Evolutionary conservation across 1,140 invertebrate species (phyloP).

Genomic region (Caenorhabditis inopinata): DNA sequence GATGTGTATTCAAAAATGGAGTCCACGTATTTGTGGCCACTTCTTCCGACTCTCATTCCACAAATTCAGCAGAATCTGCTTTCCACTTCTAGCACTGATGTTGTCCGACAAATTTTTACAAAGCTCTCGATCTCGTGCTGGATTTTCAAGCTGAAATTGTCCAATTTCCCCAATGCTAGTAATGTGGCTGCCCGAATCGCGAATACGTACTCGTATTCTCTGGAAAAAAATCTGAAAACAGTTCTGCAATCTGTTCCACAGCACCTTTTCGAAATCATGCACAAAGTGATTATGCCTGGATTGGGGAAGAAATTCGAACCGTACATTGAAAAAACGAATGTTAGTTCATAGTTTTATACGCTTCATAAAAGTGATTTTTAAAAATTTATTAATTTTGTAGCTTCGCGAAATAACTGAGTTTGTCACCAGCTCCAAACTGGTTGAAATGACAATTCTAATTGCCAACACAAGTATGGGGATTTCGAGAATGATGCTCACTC

Average conservation of each 20-base stretch:
- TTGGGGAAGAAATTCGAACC: constrained; percentile 30
- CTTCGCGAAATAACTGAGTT: constrained; percentile 14
- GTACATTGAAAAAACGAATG: constrained; percentile 33
- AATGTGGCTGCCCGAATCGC: neutral
- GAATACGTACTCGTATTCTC: constrained; percentile 19
- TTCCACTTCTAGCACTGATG: neutral
- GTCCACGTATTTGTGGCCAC: neutral
- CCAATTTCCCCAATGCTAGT: neutral
- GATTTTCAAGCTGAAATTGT: neutral
- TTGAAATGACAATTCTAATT: constrained; percentile 11
- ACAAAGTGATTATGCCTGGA: constrained; percentile 2
- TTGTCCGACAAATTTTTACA: neutral
- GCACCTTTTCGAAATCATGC: constrained; percentile 22
- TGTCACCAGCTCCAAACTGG: neutral
- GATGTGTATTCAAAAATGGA: neutral
- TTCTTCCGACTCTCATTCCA: neutral
- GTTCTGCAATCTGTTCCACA: constrained; percentile 41
- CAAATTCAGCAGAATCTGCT: constrained; percentile 4
- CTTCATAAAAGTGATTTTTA: too few relatives aligned
- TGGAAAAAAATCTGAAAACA: constrained; percentile 26
- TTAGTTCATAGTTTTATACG: too few relatives aligned
- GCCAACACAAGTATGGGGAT: constrained; percentile 40
- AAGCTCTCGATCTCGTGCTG: neutral
- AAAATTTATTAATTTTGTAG: neutral
- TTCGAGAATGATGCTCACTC: constrained; percentile 24